Evolutionary conservation across 2,888 invertebrate species (phyloP).

Genomic region (Resseliella maxima): DNA sequence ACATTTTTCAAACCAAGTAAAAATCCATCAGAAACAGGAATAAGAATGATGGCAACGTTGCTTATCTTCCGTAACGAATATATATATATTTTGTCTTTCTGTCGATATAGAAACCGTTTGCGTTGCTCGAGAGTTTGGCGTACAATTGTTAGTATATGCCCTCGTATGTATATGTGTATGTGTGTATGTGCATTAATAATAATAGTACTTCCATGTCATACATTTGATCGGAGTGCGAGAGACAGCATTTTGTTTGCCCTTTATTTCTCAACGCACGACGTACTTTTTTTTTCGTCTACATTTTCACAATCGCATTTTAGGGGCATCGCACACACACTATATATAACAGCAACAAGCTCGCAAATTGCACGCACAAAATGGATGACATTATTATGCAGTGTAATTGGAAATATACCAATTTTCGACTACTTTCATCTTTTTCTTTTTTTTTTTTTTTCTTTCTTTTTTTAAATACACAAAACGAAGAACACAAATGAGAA

Average conservation of each 20-base stretch:
- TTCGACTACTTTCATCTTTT: neutral
- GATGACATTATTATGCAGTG: neutral
- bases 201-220: conserved; percentile 23
- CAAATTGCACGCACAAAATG: conserved; percentile 44
- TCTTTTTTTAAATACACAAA: too few species aligned
- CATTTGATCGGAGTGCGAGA: neutral
- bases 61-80: conserved; percentile 53
- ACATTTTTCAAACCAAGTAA: conserved; percentile 39
- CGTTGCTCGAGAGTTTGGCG: neutral
- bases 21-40: conserved; percentile 50
- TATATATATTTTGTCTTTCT: neutral
- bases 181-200: conserved; percentile 28
- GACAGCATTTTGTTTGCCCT: conserved; percentile 23
- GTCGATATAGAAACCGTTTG: neutral
- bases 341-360: neutral
- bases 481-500: neutral
- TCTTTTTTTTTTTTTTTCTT: too few species aligned
- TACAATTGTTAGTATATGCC: neutral
- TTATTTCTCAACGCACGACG: conserved; percentile 30
- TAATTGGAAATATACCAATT: neutral
- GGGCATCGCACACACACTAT: neutral
- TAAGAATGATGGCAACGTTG: conserved; percentile 47
- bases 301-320: conserved; percentile 31
- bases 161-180: neutral
- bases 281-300: too few species aligned